Conservation (phyloP, 2,797 vertebrate genomes). For the Peromyscus nudipes region DNA sequence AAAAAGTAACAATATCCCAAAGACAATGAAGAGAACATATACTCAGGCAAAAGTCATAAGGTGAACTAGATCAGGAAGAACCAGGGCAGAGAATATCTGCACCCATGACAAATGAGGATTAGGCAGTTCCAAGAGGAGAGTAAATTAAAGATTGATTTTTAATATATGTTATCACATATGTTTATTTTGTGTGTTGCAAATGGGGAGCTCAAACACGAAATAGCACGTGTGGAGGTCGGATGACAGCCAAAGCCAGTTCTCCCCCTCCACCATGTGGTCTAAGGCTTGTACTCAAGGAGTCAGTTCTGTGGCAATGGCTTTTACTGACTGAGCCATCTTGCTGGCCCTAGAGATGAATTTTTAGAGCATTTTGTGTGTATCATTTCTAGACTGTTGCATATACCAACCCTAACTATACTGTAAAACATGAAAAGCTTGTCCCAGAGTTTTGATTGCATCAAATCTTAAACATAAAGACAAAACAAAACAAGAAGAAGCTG, state of each 20-base stretch:
- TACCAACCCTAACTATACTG: background rate
- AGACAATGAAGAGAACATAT: background rate
- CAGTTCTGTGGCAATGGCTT: background rate
- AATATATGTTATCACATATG: background rate
- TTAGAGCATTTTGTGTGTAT: background rate
- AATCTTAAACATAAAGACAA: constrained; percentile 6
- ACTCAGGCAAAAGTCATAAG: background rate
- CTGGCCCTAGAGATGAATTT: background rate
- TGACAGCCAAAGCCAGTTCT: background rate
- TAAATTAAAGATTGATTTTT: background rate
- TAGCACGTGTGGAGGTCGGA: background rate
- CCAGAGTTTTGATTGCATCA: background rate
- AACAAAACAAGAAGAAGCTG: background rate
- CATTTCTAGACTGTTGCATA: background rate
- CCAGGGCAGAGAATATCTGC: no score
- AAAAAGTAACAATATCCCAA: background rate
- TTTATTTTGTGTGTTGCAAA: background rate
- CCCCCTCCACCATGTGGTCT: background rate
- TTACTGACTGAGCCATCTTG: background rate
- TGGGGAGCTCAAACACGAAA: background rate
- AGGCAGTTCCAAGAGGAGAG: background rate
- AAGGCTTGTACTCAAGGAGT: background rate
- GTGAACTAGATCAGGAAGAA: background rate
- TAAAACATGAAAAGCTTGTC: background rate
- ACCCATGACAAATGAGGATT: no score